Conservation (phyloP, 2,888 invertebrate species). For the Diarsia mendica region DNA sequence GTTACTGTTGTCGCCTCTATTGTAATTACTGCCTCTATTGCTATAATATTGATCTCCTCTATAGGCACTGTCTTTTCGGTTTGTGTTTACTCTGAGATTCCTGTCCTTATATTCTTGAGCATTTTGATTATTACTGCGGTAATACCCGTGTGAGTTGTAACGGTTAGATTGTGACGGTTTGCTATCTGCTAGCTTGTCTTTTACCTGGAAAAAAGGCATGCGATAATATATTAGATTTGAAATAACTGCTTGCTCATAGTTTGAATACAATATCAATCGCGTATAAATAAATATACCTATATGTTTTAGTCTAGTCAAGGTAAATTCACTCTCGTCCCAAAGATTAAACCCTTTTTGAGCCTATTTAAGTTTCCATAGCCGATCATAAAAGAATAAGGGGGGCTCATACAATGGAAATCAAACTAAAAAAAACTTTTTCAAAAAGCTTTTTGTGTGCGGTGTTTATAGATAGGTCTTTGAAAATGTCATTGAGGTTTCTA, state of each 20-base stretch:
- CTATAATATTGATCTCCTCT: constrained; percentile 13
- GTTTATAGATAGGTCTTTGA: too few relatives aligned
- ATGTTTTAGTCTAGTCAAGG: background rate
- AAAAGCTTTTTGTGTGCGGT: too few relatives aligned
- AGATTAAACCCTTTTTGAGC: background rate
- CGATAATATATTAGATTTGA: background rate
- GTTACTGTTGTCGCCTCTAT: background rate
- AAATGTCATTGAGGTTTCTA: too few relatives aligned
- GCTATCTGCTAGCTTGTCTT: constrained; percentile 10
- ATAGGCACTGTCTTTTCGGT: constrained; percentile 18
- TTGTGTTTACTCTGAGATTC: constrained; percentile 19
- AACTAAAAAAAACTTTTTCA: too few relatives aligned
- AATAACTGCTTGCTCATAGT: background rate
- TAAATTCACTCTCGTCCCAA: background rate
- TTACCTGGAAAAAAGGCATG: constrained; percentile 32
- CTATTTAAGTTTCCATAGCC: background rate
- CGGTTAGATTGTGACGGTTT: constrained; percentile 24
- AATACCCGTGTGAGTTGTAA: constrained; percentile 16
- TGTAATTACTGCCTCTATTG: constrained; percentile 2
- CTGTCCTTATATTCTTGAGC: constrained; percentile 12
- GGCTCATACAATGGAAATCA: too few relatives aligned
- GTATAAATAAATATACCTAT: too few relatives aligned
- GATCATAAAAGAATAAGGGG: too few relatives aligned
- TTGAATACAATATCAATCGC: background rate
- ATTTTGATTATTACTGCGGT: constrained; percentile 31